Evolutionary conservation across 2,113 vertebrate genomes (phyloP).

Genomic region (Proteles cristata): DNA sequence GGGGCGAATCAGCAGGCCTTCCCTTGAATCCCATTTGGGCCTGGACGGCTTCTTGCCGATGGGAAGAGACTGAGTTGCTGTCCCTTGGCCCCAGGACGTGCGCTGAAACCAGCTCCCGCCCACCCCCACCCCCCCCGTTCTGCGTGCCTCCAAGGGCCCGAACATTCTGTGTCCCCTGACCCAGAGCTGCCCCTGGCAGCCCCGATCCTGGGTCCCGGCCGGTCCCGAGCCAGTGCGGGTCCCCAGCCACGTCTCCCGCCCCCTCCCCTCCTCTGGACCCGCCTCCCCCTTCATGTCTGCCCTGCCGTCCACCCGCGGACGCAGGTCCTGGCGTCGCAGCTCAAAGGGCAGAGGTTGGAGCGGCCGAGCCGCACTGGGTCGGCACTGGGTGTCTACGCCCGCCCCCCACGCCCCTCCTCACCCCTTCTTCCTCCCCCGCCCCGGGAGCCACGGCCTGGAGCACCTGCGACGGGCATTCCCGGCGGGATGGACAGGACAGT

Average conservation of each 20-base stretch:
- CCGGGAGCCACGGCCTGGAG: not conserved
- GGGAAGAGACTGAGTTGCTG: not conserved
- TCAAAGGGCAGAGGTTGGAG: not conserved
- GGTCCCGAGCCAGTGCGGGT: not conserved
- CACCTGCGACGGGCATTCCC: not conserved
- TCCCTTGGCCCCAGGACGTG: not conserved
- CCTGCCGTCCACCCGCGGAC: not conserved
- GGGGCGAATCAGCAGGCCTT: not conserved
- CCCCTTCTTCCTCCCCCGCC: not conserved
- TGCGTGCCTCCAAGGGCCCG: not conserved
- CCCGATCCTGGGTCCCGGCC: not conserved
- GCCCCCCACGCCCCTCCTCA: not conserved
- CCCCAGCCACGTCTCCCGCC: not conserved
- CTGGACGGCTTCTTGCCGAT: not conserved
- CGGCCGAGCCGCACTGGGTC: not conserved
- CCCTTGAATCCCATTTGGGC: not conserved
- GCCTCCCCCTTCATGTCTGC: not conserved
- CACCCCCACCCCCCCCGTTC: not conserved
- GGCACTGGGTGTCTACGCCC: no score
- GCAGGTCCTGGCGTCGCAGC: not conserved
- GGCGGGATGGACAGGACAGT: fast-evolving
- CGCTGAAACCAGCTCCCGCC: not conserved
- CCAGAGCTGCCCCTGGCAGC: not conserved
- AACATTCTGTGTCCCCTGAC: not conserved
- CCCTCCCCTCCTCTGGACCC: not conserved